A percentile compares a stretch with the other conserved stretches of the same genome.
Conservation (phyloP, 2,113 vertebrate species). For the Cyanistes caeruleus region DNA sequence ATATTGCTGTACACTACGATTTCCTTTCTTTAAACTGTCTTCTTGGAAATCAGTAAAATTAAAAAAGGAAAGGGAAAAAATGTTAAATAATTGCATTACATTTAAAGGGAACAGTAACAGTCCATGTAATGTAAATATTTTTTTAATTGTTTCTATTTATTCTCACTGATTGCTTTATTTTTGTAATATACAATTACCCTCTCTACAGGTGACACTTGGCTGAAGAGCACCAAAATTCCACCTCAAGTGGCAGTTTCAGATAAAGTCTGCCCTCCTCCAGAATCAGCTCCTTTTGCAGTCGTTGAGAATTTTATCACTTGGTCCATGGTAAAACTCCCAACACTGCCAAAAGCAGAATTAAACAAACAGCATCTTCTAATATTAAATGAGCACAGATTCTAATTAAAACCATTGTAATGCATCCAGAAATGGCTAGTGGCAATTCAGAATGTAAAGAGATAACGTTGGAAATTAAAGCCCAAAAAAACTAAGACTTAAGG, state of each 20-base stretch:
- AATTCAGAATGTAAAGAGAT: not conserved
- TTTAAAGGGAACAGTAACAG: not conserved
- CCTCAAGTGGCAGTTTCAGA: not conserved
- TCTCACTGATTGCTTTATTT: slow-evolving; percentile 11
- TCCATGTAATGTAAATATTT: not conserved
- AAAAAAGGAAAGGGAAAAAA: not conserved
- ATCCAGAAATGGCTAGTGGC: not conserved
- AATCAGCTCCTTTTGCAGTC: not conserved
- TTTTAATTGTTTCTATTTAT: slow-evolving; percentile 1
- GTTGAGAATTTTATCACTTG: not conserved
- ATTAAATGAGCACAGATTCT: not conserved
- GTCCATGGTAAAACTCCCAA: not conserved
- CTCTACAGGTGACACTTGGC: slow-evolving; percentile 32
- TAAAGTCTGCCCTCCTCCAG: not conserved
- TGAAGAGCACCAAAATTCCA: slow-evolving; percentile 21
- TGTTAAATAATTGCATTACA: not conserved
- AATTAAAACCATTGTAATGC: not conserved
- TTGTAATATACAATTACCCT: slow-evolving; percentile 1
- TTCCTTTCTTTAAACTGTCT: not conserved
- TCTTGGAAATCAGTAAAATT: not conserved
- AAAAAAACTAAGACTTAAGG: slow-evolving; percentile 46
- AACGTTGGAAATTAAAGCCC: slow-evolving; percentile 22
- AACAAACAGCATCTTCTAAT: not conserved
- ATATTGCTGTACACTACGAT: not conserved
- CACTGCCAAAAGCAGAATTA: not conserved